Evolutionary conservation across 2,888 invertebrate species (phyloP).

Genomic region (Chaetoderma sp.): DNA sequence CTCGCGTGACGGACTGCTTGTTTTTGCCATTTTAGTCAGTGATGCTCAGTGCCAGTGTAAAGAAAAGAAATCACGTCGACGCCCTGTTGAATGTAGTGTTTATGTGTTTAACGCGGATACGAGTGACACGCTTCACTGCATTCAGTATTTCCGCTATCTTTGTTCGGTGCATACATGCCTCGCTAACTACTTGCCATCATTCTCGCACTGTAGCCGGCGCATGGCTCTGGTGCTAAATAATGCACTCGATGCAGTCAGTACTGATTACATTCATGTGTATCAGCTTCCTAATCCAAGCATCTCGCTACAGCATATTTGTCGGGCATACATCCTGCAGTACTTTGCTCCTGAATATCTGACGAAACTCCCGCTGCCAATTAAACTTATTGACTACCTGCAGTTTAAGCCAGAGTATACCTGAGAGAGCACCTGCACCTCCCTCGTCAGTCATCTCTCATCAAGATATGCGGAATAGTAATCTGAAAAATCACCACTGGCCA

Average conservation of each 20-base stretch:
- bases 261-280: conserved; percentile 65
- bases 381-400: conserved; percentile 63
- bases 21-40: conserved; percentile 62
- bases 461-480: too few species aligned
- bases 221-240: conserved; percentile 67
- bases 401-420: conserved; percentile 64
- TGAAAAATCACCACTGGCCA: too few species aligned
- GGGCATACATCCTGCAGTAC: conserved; percentile 61
- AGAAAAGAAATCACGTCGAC: conserved; percentile 61
- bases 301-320: conserved; percentile 62
- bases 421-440: too few species aligned
- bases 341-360: conserved; percentile 52
- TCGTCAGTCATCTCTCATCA: too few species aligned
- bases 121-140: conserved; percentile 63
- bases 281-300: conserved; percentile 53
- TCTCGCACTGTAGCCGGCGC: conserved; percentile 64
- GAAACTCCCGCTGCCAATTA: conserved; percentile 61
- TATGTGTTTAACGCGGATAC: conserved; percentile 65
- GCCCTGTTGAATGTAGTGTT: conserved; percentile 62
- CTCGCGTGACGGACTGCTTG: conserved; percentile 62
- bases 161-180: conserved; percentile 66
- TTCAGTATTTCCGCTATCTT: conserved; percentile 66
- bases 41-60: conserved; percentile 59
- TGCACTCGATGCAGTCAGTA: conserved; percentile 46
- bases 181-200: conserved; percentile 65